These are phyloP conservation scores for Podarcis siculus DNA, from an alignment of 2,797 vertebrate species.

Conservation along the genomic window DNA sequence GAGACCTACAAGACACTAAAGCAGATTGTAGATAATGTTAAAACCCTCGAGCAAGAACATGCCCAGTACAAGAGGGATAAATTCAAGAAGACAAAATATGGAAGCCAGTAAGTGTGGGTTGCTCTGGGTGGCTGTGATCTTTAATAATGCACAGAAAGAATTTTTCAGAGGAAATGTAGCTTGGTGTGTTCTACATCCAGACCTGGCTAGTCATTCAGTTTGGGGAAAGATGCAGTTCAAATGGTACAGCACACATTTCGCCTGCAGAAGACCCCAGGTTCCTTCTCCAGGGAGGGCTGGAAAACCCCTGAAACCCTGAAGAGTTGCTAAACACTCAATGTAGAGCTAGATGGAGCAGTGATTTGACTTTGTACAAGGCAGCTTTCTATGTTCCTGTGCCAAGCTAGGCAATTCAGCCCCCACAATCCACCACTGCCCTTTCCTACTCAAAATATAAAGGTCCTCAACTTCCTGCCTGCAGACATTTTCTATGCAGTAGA, in stretches of 20 bases:
- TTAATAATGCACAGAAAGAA: not conserved
- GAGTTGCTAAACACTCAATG: not conserved
- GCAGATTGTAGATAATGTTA: slow-evolving; percentile 87
- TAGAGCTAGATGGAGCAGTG: not conserved
- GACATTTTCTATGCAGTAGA: not conserved
- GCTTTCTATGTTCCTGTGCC: not conserved
- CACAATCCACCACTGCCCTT: not conserved
- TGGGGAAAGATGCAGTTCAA: not conserved
- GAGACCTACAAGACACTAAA: slow-evolving; percentile 96
- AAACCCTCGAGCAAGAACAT: slow-evolving; percentile 92
- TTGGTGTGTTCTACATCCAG: not conserved
- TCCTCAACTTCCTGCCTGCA: not conserved
- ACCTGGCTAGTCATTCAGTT: not conserved
- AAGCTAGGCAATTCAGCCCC: not conserved
- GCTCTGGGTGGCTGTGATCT: not conserved
- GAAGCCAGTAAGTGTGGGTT: slow-evolving; percentile 91
- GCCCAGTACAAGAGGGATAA: slow-evolving; percentile 95
- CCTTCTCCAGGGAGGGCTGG: not conserved
- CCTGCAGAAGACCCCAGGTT: not conserved
- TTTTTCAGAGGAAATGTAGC: not conserved
- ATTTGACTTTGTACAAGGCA: not conserved
- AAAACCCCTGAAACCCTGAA: not conserved
- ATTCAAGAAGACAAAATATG: slow-evolving; percentile 97
- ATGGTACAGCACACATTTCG: not conserved
- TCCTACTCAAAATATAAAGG: not conserved